A percentile compares a stretch with the other conserved stretches of the same genome.
These are phyloP conservation scores for Dreissena rostriformis DNA, from an alignment of 1,140 invertebrate species.

Conservation along the genomic window DNA sequence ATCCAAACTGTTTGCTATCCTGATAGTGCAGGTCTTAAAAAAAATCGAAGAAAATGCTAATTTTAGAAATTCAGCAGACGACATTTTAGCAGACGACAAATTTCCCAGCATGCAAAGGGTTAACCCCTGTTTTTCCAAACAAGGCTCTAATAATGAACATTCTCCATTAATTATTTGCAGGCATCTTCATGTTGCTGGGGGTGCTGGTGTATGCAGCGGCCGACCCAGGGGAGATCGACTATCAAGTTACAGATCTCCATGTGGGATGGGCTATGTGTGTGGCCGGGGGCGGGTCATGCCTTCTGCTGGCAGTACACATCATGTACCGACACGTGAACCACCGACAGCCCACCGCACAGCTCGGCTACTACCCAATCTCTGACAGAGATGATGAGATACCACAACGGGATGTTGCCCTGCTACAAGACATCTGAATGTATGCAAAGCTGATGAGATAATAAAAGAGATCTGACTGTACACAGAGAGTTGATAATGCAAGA, in stretches of 20 bases:
- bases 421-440: too few relatives aligned
- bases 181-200: conserved; percentile 40
- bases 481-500: too few relatives aligned
- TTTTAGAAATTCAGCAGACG: too few relatives aligned
- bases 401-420: not conserved
- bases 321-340: conserved; percentile 29
- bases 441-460: too few relatives aligned
- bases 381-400: conserved; percentile 20
- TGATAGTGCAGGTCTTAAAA: too few relatives aligned
- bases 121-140: too few relatives aligned
- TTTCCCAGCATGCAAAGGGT: too few relatives aligned
- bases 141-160: too few relatives aligned
- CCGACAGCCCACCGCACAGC: not conserved
- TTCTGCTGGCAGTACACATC: conserved; percentile 28
- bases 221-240: conserved; percentile 41
- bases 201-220: conserved; percentile 42
- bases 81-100: too few relatives aligned
- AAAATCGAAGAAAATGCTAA: too few relatives aligned
- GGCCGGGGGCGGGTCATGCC: not conserved
- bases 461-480: too few relatives aligned
- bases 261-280: conserved; percentile 44
- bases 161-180: not conserved
- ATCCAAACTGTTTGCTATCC: too few relatives aligned
- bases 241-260: conserved; percentile 43
- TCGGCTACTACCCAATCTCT: conserved; percentile 34